Conservation (phyloP, 1,140 invertebrate species). For the Laodelphax striatellus region DNA sequence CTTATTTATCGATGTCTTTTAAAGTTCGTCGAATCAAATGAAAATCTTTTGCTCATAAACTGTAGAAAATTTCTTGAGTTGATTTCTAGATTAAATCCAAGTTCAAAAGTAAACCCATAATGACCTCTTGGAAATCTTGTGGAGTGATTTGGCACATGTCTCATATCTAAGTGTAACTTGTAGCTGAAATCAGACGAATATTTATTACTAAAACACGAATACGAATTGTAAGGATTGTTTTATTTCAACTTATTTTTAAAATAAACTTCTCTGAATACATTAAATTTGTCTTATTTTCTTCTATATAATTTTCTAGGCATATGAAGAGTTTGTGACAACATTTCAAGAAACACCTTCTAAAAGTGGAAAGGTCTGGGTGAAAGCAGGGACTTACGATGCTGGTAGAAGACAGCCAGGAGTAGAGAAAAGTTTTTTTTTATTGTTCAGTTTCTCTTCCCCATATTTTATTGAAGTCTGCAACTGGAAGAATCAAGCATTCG, state of each 20-base stretch:
- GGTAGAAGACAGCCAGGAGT: conserved; percentile 83
- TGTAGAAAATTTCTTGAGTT: neutral
- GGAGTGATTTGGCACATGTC: no score
- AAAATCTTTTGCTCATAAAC: neutral
- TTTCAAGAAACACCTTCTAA: conserved; percentile 79
- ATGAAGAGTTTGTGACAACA: conserved; percentile 94
- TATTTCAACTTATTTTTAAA: no score
- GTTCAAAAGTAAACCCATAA: no score
- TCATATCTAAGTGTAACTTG: no score
- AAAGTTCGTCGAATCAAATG: conserved; percentile 2
- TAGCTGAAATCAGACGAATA: no score
- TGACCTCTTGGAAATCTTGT: no score
- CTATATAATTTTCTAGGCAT: conserved; percentile 46
- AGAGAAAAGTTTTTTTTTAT: conserved; percentile 33
- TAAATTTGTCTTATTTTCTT: no score
- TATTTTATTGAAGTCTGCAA: no score
- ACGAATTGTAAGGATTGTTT: neutral
- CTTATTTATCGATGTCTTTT: conserved; percentile 1
- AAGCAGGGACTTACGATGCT: conserved; percentile 92
- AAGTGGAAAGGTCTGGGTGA: conserved; percentile 86
- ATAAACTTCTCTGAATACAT: no score
- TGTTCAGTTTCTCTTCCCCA: neutral
- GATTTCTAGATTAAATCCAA: neutral
- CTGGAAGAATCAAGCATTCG: no score
- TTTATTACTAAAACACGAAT: no score